A percentile compares a stretch with the other conserved stretches of the same genome.
Evolutionary conservation across 2,797 vertebrate genomes (phyloP).

Genomic region (Antennarius maculatus): DNA sequence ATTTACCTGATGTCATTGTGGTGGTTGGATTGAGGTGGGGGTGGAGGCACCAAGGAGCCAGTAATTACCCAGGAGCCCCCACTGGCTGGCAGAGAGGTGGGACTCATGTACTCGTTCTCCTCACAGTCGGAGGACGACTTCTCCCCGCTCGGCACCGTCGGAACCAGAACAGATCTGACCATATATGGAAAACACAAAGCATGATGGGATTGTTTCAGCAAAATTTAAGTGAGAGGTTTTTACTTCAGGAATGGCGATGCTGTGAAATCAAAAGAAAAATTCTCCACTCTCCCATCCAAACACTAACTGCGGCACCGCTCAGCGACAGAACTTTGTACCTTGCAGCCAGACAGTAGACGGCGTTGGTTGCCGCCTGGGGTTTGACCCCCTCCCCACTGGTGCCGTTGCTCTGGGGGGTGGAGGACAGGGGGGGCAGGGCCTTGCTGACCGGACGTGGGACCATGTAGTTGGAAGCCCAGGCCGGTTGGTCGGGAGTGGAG

Average conservation of each 20-base stretch:
- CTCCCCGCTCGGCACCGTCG: conserved; percentile 78
- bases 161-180: conserved; percentile 62
- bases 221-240: too few relatives aligned
- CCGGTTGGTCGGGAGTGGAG: conserved; percentile 86
- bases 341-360: conserved; percentile 88
- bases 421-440: conserved; percentile 65
- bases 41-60: conserved; percentile 73
- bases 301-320: too few relatives aligned
- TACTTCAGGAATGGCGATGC: too few relatives aligned
- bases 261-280: too few relatives aligned
- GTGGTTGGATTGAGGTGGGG: conserved; percentile 55
- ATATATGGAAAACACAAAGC: not conserved
- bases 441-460: conserved; percentile 84
- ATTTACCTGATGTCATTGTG: conserved; percentile 58
- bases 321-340: conserved; percentile 43
- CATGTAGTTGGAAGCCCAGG: conserved; percentile 81
- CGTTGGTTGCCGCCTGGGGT: conserved; percentile 89
- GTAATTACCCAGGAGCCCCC: conserved; percentile 63
- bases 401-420: conserved; percentile 80
- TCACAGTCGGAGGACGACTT: conserved; percentile 78
- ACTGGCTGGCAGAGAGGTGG: conserved; percentile 86
- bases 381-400: conserved; percentile 68
- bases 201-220: not conserved
- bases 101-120: conserved; percentile 93
- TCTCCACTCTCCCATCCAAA: too few relatives aligned